Evolutionary conservation across 2,888 invertebrate genomes (phyloP), one percentile per base, ranked within the genome.

Genomic region (Drosophila conformis): DNA sequence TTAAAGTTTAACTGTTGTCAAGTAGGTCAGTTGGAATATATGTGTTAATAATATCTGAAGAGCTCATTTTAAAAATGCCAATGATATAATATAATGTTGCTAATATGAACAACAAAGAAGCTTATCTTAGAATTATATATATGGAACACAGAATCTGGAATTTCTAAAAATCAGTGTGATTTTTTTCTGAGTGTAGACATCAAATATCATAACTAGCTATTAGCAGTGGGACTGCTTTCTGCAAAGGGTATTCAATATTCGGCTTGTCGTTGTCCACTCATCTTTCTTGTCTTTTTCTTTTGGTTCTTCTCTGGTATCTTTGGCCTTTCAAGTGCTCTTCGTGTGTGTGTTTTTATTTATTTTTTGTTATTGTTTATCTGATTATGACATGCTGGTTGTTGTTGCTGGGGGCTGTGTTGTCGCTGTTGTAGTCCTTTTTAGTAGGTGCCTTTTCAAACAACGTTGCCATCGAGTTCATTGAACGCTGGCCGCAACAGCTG

Each of bases 401-500:
- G 62, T 29, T 56, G 60, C 60, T 42, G 52, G 36, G 59, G 59
- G 35, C 42, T 36, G 38, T 27, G 56, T 36, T 42, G 27, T 54
- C 60, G 46, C 56, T 46, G 35, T 38, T 48, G 21, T 15, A 18
- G 40, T 69, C 49, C 53, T 60, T 33, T 42, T 15, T 35, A 54
- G 18, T 40, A 36, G 25, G 18, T 48, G 49, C 42, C 58, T 67
- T 35, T 48, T 53, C 59, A 59, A 42, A 60, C 33, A 51, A 33
- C 36, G 36, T 53, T 53, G 53, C 64, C 72, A 56, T 36, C 42
- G 79, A 60, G 90, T 89, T 84, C 84, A 84, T 69, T 74, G 84
- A 78, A 84, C 84, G 80, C 62, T 58, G 25, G 65, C 56, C 60
- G 31, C 65, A 86, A 85, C 89, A 85, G 85, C 85, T 85, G 85